Base-by-base conservation (phyloP, 2,888 invertebrate genomes). In the Cordilura impudica region DNA sequence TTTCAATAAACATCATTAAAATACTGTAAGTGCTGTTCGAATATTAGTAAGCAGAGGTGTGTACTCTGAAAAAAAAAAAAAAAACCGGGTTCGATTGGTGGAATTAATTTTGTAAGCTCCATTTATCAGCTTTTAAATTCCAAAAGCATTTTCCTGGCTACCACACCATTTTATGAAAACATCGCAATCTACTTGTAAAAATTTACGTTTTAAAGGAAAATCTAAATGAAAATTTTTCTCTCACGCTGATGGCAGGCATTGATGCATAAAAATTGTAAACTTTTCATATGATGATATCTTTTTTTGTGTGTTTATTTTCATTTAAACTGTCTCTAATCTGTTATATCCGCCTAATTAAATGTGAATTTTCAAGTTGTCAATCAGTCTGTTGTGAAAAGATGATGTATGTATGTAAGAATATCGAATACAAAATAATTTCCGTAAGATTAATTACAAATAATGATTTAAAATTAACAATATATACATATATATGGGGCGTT, bases 181-280 rank as follows among this genome's bases (percentile, higher is more conserved):
- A n/a, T n/a, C n/a, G n/a, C n/a, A n/a, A 47, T 19, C 47, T 47
- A 5, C 6, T 53, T 23, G n/a, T n/a, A n/a, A n/a, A 49, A 18
- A 49, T 19, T 21, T 10, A n/a, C 49, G 14, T n/a, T 26, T 2
- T 26, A 21, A 26, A 26, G 23, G 45, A 14, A 23, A 10, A 21
- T 14, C 12, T 39, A 21, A 14, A 1, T 3, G 21, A 21, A 21
- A 23, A 58, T 45, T 45, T 35, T 51, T n/a, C 3, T 10, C 47
- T 18, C 49, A 49, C 29, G 16, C 29, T 47, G 47, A 23, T 10
- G 18, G 1, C 16, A 39, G n/a, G 18, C 49, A 49, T 19, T 49
- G 49, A 51, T 31, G 63, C 58, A 69, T 69, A 35, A 58, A 69
- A 58, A 69, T n/a, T 69, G 47, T 49, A 35, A 35, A 49, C n/a